Base-by-base conservation (phyloP, 2,888 invertebrate genomes). In the Dryobotodes eremita region DNA sequence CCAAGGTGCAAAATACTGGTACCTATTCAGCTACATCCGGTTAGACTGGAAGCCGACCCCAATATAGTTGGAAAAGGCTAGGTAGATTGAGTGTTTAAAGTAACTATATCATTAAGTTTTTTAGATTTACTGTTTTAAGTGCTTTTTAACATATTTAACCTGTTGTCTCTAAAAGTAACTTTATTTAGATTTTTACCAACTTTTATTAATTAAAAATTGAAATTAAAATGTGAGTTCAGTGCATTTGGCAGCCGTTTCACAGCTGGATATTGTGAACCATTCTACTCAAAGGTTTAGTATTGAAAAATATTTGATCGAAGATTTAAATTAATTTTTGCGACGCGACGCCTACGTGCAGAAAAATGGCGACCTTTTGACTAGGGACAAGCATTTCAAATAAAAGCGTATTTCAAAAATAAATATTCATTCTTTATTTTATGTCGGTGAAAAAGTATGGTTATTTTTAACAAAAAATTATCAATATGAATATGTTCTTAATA, bases 241-340 rank as follows among this genome's bases (percentile, higher is more conserved):
- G 31, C 0, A 5, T 0, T n/a, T 53, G 46, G 23, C 31, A 61
- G n/a, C n/a, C 20, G 17, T 78, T 53, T 53, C n/a, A 53, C 42
- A 31, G 42, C 26, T 68, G 15, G 4, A 53, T 53, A 4, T 31
- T 50, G 15, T 79, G 59, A 10, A n/a, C 15, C 10, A 31, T 53
- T 53, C 10, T 8, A 50, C 13, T n/a, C 11, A 61, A 20, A 48
- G 20, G 17, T 46, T 31, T n/a, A 36, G 4, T 80, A 55, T 72
- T 55, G 8, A 55, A 81, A 65, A 57, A 48, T 55, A 36, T 81
- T 73, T 81, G 17, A 31, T 80, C 26, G 5, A 23, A 23, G 11
- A 55, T 70, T 46, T 20, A n/a, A 70, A 53, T 74, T 11, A 42
- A n/a, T 0, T 50, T 74, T 42, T 57, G n/a, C 20, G 31, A 57